Conservation (phyloP, 2,888 invertebrate genomes). For the Yponomeuta evonymella region DNA sequence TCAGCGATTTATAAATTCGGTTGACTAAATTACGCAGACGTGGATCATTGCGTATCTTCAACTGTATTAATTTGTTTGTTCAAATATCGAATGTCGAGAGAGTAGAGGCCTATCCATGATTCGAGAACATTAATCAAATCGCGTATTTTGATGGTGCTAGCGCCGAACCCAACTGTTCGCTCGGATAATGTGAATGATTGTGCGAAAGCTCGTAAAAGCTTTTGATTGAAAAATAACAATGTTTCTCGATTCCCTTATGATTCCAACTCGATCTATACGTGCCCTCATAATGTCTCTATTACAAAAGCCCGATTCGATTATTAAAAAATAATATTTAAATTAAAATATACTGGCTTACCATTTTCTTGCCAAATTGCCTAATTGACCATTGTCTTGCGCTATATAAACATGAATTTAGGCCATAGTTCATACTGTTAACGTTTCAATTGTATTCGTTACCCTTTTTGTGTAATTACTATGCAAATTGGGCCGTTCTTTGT, state of each 20-base stretch:
- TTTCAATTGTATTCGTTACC: constrained; percentile 6
- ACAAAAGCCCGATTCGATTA: background rate
- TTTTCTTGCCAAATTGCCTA: background rate
- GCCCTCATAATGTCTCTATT: background rate
- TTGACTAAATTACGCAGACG: too few species aligned
- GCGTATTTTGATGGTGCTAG: background rate
- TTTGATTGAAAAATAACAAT: constrained; percentile 14
- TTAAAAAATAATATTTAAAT: background rate
- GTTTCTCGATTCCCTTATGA: background rate
- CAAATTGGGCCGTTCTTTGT: background rate
- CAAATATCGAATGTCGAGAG: too few species aligned
- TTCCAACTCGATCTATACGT: background rate
- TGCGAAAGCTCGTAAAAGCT: background rate
- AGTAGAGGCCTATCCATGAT: constrained; percentile 18
- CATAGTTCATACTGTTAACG: constrained; percentile 6
- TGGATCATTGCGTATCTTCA: too few species aligned
- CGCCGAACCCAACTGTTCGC: background rate
- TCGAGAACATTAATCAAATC: constrained; percentile 6
- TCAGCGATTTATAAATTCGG: too few species aligned
- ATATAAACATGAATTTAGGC: constrained; percentile 3
- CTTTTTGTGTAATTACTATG: background rate
- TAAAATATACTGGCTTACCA: background rate
- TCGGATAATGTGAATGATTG: background rate
- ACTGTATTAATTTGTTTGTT: too few species aligned
- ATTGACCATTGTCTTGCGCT: background rate